Base-by-base conservation (phyloP, 2,888 invertebrate genomes). In the Volucella inflata region DNA sequence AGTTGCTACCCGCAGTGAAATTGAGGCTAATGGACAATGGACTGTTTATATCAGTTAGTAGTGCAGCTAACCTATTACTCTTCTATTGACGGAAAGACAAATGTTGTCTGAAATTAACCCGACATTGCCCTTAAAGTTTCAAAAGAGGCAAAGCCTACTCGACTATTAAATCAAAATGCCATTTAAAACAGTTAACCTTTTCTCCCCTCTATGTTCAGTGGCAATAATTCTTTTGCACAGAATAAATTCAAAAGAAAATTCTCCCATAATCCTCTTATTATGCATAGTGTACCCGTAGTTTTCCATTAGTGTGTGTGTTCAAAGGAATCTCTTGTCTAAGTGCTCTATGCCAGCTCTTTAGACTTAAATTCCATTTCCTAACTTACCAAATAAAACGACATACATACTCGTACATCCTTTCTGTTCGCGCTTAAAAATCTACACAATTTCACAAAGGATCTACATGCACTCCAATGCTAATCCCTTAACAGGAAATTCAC, bases 401-500 rank as follows among this genome's bases (percentile, higher is more conserved):
- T 53, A 62, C 14, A 44, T 60, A n/a, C n/a, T n/a, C n/a, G n/a
- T n/a, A 53, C 48, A 17, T 59, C 40, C 17, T 53, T 9, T 8
- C 16, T 62, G 10, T 40, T 2, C 14, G 57, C 36, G 16, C 50
- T 36, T 46, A 62, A 51, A 76, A 75, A 64, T 44, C 9, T 48
- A 21, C 30, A 64, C 50, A 44, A 70, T 48, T 68, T 48, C 67
- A 79, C 50, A 76, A 68, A 76, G 55, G 75, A 55, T 68, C 17
- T 65, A 44, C 59, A 68, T 78, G 62, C 83, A 78, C 74, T 75
- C 60, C 51, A 75, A 71, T 75, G 74, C 74, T 84, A 79, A 84
- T 84, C 79, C 74, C 17, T 76, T 51, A 65, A 80, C 84, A 71
- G 70, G 59, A 80, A 84, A 76, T 84, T 67, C 80, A 80, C 80